Percentiles rank a stretch among this genome's conserved stretches.
These are phyloP conservation scores for Heliornis fulica DNA, from an alignment of 2,113 vertebrate genomes.

Conservation along the genomic window DNA sequence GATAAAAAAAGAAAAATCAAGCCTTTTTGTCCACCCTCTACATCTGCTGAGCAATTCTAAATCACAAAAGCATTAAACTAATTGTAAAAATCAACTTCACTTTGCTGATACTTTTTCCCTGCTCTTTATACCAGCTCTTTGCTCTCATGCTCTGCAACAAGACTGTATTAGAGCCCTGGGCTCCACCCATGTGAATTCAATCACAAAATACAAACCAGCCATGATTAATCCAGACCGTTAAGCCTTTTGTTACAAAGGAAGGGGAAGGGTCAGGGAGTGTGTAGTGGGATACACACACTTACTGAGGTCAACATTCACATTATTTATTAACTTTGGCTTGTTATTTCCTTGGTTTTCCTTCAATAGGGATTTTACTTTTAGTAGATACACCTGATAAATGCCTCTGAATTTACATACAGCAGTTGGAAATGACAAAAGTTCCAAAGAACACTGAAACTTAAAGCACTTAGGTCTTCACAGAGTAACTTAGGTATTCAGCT, in stretches of 20 bases:
- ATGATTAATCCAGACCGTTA: background rate
- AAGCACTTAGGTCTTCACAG: background rate
- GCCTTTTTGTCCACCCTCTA: background rate
- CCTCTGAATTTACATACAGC: background rate
- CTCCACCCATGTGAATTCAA: background rate
- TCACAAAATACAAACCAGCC: background rate
- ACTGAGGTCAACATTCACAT: background rate
- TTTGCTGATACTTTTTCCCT: background rate
- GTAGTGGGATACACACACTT: background rate
- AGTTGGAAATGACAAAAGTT: background rate
- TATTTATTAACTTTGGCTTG: background rate
- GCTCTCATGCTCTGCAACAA: background rate
- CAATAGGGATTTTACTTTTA: background rate
- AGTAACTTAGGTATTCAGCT: background rate
- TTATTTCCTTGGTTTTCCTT: background rate
- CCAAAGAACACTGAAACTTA: background rate
- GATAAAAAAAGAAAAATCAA: background rate
- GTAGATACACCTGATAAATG: background rate
- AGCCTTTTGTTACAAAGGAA: background rate
- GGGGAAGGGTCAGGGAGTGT: background rate
- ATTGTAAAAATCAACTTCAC: background rate
- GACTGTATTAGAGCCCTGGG: background rate
- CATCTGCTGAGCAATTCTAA: background rate
- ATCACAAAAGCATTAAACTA: background rate
- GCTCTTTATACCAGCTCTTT: background rate